Evolutionary conservation across 2,113 vertebrate species (phyloP).

Genomic region (Boulengeromyrus knoepffleri): DNA sequence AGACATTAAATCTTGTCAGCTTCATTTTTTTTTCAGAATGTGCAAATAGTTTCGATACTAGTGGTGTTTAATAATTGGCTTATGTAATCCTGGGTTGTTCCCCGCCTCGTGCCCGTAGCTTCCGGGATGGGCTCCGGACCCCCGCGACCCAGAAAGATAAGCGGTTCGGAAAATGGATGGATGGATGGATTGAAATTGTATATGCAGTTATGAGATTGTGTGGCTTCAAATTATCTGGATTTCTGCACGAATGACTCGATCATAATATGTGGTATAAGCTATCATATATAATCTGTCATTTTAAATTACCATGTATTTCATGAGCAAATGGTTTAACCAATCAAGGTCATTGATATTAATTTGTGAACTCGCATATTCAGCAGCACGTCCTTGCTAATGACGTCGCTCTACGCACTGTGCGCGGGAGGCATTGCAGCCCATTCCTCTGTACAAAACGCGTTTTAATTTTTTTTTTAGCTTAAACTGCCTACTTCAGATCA

Average conservation of each 20-base stretch:
- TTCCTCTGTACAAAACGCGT: neutral
- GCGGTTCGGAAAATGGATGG: no score
- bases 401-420: neutral
- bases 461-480: neutral
- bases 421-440: neutral
- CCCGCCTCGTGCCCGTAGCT: no score
- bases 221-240: neutral
- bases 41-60: neutral
- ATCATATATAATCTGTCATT: neutral
- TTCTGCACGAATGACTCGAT: neutral
- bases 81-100: neutral
- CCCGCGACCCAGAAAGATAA: no score
- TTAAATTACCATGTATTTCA: neutral
- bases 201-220: neutral
- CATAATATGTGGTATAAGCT: neutral
- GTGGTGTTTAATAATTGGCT: neutral
- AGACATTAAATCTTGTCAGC: neutral
- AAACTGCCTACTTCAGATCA: neutral
- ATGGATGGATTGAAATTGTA: neutral
- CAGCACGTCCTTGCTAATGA: neutral
- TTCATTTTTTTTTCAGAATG: neutral
- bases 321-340: neutral
- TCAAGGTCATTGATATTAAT: neutral
- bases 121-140: no score
- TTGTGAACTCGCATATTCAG: neutral